Base-by-base conservation (phyloP, 1,140 invertebrate genomes). In the Lutraria rhynchaena region DNA sequence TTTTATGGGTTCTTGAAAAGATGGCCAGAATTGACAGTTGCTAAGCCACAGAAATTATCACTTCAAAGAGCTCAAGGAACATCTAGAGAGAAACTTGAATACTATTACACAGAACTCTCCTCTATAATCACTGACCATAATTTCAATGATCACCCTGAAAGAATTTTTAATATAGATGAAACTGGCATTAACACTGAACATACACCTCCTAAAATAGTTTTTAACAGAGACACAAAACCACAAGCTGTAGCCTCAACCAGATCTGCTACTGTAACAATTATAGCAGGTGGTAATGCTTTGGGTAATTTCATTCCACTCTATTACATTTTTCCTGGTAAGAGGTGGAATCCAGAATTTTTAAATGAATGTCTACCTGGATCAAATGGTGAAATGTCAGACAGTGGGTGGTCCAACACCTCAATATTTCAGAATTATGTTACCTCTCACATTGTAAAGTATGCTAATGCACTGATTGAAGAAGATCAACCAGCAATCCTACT, bases 371-470 rank as follows among this genome's bases (percentile, higher is more conserved):
- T 92, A 67, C 57, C 87, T 22, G 92, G 91, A 33, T 76, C 81
- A 60, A 61, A 88, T 33, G 93, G 91, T 58, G 83, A 85, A 33
- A 90, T 91, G 13, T 88, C 88, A 84, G 82, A 37, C 74, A 90
- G 74, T 86, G 93, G 93, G 15, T 93, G 93, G 92, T 93, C 93
- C 89, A 91, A 85, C 24, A 82, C 74, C n/a, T 60, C 83, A 19
- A 70, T 89, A 77, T 93, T 93, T 90, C 31, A 92, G 46, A 86
- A 92, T 88, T 93, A 41, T 41, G 5, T 41, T 5, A 41, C 37
- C 15, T 7, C 5, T 7, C 37, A 41, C 15, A 7, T 41, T 55
- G 24, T 9, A 55, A 11, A 69, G 31, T 35, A 69, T 69, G 65
- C 19, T 11, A 19, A 17, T 65, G 29, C 15, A 5, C 15, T 5